Base-by-base conservation (phyloP, 2,888 invertebrate genomes). In the Epinotia ramella region DNA sequence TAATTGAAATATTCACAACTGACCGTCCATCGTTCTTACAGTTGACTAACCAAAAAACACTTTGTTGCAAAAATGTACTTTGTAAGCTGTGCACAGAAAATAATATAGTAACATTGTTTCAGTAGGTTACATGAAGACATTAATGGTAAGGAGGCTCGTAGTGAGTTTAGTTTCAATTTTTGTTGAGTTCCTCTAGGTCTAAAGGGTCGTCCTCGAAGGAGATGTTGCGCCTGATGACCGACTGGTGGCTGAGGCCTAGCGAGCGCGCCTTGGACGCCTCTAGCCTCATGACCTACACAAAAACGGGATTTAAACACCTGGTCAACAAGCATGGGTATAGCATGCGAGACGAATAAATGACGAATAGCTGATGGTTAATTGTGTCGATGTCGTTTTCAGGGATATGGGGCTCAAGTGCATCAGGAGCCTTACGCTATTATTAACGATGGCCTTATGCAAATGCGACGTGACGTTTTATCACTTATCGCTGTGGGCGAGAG, bases 221-320 rank as follows among this genome's bases (percentile, higher is more conserved):
- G 73, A 91, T 85, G 33, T 91, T 87, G 78, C 92, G 91, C 77
- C 85, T 87, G 67, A 89, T 84, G 28, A 88, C 81, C 11, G 70
- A 60, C 70, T 71, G 49, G 65, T 70, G 75, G 33, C 59, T 24
- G 76, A 86, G 91, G 79, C 94, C 96, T 91, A 94, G 95, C 87
- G 94, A 95, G 83, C 94, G 95, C 87, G 93, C 95, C 89, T 92
- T 95, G 95, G 96, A 96, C 78, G 95, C 95, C 86, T 96, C 96
- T 91, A 97, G 89, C 91, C 96, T 96, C 96, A 97, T 95, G 95
- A 97, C 96, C 97, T 97, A 89, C 7, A 76, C 74, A 71, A 46
- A 71, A 78, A 28, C 53, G 63, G 62, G 57, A 16, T 64, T 67
- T 46, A 53, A 62, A 63, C 18, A 57, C 16, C 16, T 16, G 16